Evolutionary conservation across 2,113 vertebrate species (phyloP).

Genomic region (Petrocephalus microphthalmus): DNA sequence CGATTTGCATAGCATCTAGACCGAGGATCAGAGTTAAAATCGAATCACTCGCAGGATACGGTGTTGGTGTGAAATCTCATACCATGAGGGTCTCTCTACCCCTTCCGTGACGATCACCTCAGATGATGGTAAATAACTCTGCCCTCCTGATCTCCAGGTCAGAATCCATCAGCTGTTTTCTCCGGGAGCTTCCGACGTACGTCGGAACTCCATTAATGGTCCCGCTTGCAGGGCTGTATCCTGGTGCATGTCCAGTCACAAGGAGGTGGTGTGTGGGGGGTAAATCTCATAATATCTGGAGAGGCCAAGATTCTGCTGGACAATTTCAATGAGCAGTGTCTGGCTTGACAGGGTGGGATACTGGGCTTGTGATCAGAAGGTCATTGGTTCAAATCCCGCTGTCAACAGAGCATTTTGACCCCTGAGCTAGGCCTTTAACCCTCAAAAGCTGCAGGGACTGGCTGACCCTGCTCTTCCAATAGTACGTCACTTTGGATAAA

Average conservation of each 20-base stretch:
- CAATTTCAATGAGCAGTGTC: neutral
- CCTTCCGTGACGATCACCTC: neutral
- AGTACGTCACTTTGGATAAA: neutral
- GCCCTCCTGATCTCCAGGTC: neutral
- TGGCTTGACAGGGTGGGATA: neutral
- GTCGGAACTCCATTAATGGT: neutral
- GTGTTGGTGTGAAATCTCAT: neutral
- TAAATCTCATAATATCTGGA: neutral
- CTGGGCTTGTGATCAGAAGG: neutral
- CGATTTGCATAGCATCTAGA: constrained; percentile 33
- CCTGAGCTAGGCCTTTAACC: neutral
- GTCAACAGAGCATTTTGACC: neutral
- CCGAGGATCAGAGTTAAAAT: constrained; percentile 20
- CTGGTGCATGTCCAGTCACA: neutral
- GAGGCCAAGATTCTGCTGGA: neutral
- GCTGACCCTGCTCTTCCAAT: neutral
- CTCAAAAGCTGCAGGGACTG: neutral
- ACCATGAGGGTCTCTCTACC: neutral
- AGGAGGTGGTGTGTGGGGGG: neutral
- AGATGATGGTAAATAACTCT: neutral
- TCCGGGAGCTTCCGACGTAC: neutral
- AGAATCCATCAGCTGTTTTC: neutral
- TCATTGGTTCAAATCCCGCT: neutral
- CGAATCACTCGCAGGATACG: neutral
- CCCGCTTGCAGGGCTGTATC: neutral